Percentiles rank a stretch among this genome's conserved stretches.
Evolutionary conservation across 2,113 vertebrate species (phyloP).

Genomic region (Eolophus roseicapilla): DNA sequence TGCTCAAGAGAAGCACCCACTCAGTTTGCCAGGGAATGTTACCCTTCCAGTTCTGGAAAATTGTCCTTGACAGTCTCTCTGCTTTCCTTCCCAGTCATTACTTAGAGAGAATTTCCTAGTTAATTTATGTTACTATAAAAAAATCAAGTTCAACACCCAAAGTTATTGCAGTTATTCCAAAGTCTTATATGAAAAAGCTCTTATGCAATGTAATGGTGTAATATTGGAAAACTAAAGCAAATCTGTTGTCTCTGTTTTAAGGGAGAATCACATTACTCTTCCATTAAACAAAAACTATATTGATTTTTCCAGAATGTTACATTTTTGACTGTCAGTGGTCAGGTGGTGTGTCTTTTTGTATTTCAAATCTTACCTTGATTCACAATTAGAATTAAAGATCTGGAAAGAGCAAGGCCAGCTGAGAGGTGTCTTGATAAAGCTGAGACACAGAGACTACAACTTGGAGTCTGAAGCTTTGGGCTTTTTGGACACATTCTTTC

Average conservation of each 20-base stretch:
- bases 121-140: not conserved
- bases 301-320: not conserved
- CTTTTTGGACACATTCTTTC: constrained; percentile 24
- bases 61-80: not conserved
- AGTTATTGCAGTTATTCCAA: not conserved
- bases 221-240: not conserved
- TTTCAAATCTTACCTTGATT: not conserved
- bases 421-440: not conserved
- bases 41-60: not conserved
- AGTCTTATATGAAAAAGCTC: not conserved
- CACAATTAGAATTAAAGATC: not conserved
- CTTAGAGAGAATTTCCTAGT: not conserved
- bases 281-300: not conserved
- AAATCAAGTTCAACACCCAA: not conserved
- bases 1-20: not conserved
- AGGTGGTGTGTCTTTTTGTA: not conserved
- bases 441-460: not conserved
- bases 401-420: not conserved
- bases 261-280: not conserved
- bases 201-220: not conserved
- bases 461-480: constrained; percentile 15
- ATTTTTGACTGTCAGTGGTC: not conserved
- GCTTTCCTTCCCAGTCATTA: not conserved
- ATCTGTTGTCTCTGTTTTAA: not conserved
- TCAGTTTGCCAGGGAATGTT: not conserved